Base-by-base conservation (phyloP, 2,113 vertebrate species). In the Callionymus lyra region DNA sequence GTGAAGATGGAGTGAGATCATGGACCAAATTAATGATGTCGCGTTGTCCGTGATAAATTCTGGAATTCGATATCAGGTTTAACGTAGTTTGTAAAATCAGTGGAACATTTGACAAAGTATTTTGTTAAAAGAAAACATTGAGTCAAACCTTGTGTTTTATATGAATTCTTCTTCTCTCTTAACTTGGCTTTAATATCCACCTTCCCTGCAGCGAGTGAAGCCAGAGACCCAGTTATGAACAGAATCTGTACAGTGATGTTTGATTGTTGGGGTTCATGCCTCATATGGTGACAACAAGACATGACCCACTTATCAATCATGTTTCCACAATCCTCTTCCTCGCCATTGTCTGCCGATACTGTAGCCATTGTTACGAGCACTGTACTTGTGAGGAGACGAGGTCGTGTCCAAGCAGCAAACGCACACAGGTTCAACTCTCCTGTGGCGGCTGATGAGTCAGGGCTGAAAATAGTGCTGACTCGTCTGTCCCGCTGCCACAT, bases 281-380 rank as follows among this genome's bases (percentile, higher is more conserved):
- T 82, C 68, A 65, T 55, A 34, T 68, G 63, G 64, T 76, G 69
- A 62, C 76, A 77, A 80, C 69, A 76, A 80, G 67, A 74, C 74
- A 71, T 83, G 83, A 82, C 84, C 84, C 77, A 84, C 77, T 82
- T 83, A 72, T 80, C 65, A 71, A 57, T 72, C 70, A 73, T 67
- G 53, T 71, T 70, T 66, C 56, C 62, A 68, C 78, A 57, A 74
- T 70, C 56, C 62, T 67, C 49, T 69, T 75, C 79, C 68, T 68
- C 47, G 38, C 61, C 39, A 73, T 83, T 82, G 76, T 73, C 52
- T 53, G 63, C 27, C 66, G 56, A 77, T 76, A 77, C 72, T 69
- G 70, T 47, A 48, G 50, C 42, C 67, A 75, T 83, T 83, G 76
- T 85, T 75, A 68, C 61, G 21, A 39, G 12, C 53, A 65, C 59